Base-by-base conservation (phyloP, 2,888 invertebrate genomes). In the Hirudinaria manillensis region DNA sequence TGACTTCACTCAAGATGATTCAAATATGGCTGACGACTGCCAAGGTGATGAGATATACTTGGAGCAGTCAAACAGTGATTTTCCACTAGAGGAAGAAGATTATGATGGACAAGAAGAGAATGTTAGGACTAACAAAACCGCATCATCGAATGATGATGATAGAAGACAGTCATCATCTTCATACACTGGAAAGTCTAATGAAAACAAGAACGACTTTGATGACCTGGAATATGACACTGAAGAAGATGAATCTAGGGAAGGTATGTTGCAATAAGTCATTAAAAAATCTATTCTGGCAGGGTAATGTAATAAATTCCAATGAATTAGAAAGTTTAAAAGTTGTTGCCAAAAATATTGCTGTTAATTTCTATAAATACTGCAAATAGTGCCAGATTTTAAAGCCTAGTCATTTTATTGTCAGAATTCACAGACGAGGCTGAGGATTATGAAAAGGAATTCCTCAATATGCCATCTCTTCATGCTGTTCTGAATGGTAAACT, bases 381-480 rank as follows among this genome's bases (percentile, higher is more conserved):
- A n/a, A n/a, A n/a, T n/a, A n/a, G n/a, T n/a, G n/a, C n/a, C n/a
- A n/a, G n/a, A n/a, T n/a, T n/a, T n/a, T n/a, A n/a, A n/a, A n/a
- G n/a, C n/a, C n/a, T n/a, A n/a, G n/a, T n/a, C n/a, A n/a, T n/a
- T n/a, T n/a, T n/a, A n/a, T n/a, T n/a, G n/a, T n/a, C 61, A 61
- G 61, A 24, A 27, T 29, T 61, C 61, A 61, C 61, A 34, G 75
- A 75, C 61, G 71, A 71, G 27, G 75, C 71, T 16, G 75, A 75
- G n/a, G 68, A 71, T n/a, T 34, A 24, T 21, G 75, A 75, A 34
- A 55, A 71, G 27, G 75, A 75, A 71, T 45, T 72, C 21, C 51
- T 75, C 55, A 75, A 72, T 45, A 70, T 75, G 71, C 75, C 75
- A 3, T 36, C 53, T 36, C 75, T 75, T 27, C 75, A 71, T 34